Percentiles rank a stretch among this genome's conserved stretches.
Conservation (phyloP, 2,113 vertebrate species). For the Chionis minor region DNA sequence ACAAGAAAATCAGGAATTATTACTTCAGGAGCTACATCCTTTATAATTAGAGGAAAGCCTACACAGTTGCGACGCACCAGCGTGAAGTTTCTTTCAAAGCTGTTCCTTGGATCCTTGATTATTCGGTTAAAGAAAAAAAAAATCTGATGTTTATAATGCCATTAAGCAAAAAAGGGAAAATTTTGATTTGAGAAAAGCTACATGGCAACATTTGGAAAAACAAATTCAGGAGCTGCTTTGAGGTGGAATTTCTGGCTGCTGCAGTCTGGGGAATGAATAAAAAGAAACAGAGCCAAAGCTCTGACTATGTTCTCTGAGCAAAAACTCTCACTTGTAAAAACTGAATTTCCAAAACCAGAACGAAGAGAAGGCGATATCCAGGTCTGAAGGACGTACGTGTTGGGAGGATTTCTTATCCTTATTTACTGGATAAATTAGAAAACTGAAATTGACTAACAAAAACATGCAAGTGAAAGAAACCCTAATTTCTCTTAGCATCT, state of each 20-base stretch:
- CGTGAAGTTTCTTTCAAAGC: not conserved
- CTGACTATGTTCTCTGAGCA: not conserved
- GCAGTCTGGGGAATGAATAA: not conserved
- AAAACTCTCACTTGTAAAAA: not conserved
- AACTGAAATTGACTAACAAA: not conserved
- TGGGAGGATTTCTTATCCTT: not conserved
- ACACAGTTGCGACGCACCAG: not conserved
- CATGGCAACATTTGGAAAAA: not conserved
- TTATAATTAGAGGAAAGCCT: conserved; percentile 44
- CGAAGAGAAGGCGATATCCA: not conserved
- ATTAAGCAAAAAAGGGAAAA: not conserved
- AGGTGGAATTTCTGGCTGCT: not conserved
- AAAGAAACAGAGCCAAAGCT: not conserved
- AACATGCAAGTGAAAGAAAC: not conserved
- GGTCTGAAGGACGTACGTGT: not conserved
- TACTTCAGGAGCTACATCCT: conserved; percentile 5
- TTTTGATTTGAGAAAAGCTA: not conserved
- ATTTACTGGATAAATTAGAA: not conserved
- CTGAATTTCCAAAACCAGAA: not conserved
- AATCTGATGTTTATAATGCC: not conserved
- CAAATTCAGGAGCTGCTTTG: not conserved
- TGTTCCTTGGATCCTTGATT: not conserved
- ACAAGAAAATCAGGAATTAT: conserved; percentile 65
- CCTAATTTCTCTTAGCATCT: not conserved
- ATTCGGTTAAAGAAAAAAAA: not conserved